Percentiles rank a stretch among this genome's conserved stretches.
These are phyloP conservation scores for Cassiopea xamachana DNA, from an alignment of 30 jellyfish, hydroid and myxozoan species.

Conservation along the genomic window DNA sequence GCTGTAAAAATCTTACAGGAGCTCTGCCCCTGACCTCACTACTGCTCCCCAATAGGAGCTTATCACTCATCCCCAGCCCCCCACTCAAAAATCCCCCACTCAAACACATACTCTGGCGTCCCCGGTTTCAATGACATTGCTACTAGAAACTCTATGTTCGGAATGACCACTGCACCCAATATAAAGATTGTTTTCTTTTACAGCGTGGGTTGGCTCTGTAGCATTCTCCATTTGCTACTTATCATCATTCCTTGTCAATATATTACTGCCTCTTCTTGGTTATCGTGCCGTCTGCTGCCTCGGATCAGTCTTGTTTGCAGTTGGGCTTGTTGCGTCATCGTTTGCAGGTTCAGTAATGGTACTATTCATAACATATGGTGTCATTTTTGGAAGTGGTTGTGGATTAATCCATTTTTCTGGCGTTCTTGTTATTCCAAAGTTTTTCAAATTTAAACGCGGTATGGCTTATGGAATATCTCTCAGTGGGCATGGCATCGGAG, in stretches of 20 bases:
- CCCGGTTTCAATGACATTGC: too few species aligned
- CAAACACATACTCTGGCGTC: too few species aligned
- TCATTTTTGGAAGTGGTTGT: constrained; percentile 55
- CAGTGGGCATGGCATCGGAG: constrained; percentile 79
- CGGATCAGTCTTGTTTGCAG: constrained; percentile 60
- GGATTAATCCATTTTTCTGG: constrained; percentile 54
- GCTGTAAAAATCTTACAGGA: too few species aligned
- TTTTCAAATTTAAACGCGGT: constrained; percentile 58
- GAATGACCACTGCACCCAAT: too few species aligned
- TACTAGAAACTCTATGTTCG: too few species aligned
- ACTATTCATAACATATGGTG: constrained; percentile 59
- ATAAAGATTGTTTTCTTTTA: not conserved
- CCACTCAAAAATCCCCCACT: too few species aligned
- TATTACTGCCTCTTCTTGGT: constrained; percentile 63
- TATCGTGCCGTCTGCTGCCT: constrained; percentile 73
- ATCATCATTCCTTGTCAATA: constrained; percentile 41
- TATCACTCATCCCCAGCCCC: too few species aligned
- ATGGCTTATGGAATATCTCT: constrained; percentile 63
- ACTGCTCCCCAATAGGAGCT: too few species aligned
- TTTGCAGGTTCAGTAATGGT: constrained; percentile 21
- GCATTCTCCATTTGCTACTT: constrained; percentile 55
- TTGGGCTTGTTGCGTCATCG: constrained; percentile 62
- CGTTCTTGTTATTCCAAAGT: constrained; percentile 56
- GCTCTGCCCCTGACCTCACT: too few species aligned
- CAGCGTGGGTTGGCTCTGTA: constrained; percentile 80